Conservation (phyloP, 2,797 vertebrate species). For the Momotus momota region DNA sequence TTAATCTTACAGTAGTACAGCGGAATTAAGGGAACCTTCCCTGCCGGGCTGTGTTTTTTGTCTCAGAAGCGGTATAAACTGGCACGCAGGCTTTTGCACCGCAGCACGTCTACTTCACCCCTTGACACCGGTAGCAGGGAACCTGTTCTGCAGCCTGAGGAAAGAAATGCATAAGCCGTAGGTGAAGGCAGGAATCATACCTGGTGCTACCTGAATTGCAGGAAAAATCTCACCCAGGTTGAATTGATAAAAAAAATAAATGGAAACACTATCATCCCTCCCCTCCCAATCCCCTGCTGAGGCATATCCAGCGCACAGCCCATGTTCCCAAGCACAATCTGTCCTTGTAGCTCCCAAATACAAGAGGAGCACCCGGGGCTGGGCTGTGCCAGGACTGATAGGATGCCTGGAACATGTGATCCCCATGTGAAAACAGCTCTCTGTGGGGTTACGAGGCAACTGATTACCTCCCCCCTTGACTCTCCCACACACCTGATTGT, state of each 20-base stretch:
- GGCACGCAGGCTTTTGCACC: background rate
- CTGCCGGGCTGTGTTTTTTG: rapidly evolving
- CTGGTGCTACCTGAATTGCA: background rate
- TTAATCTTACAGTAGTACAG: background rate
- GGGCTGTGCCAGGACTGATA: conserved; percentile 42
- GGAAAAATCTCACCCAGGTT: background rate
- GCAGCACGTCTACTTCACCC: background rate
- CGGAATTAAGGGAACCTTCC: background rate
- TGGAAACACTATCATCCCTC: background rate
- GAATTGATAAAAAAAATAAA: background rate
- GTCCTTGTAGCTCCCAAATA: conserved; percentile 34
- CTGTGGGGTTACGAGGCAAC: background rate
- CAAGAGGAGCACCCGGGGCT: conserved; percentile 4
- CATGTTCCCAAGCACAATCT: background rate
- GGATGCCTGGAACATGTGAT: background rate
- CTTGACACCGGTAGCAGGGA: rapidly evolving
- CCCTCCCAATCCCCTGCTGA: background rate
- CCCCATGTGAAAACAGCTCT: conserved; percentile 17
- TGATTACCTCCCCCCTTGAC: background rate
- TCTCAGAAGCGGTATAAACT: background rate
- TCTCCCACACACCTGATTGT: conserved; percentile 27
- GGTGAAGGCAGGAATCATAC: background rate
- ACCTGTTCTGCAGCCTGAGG: background rate
- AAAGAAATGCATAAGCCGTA: background rate
- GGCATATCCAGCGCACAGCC: background rate